Base-by-base conservation (phyloP, 1,140 invertebrate genomes). In the Globodera rostochiensis region DNA sequence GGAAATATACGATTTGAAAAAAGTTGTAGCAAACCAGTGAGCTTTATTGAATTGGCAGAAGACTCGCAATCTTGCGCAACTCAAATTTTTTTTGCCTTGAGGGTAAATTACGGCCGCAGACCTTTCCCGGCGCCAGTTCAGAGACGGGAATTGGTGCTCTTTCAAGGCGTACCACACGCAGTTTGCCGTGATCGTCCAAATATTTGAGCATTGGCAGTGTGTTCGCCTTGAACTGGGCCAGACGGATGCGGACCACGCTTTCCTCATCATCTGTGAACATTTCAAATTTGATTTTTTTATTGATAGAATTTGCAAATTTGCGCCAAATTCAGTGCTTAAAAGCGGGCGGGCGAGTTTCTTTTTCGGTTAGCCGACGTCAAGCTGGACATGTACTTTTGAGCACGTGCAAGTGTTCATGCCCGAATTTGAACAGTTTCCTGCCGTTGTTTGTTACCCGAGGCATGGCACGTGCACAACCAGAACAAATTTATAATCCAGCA, bases 201-300 rank as follows among this genome's bases (percentile, higher is more conserved):
- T 88, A 70, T 79, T 90, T 89, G 19, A 89, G 79, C 88, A 89
- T 89, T 13, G 88, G 88, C 13, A 89, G 81, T 1, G 88, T 89
- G 80, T 89, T 88, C 69, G 86, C 81, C 80, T 89, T 89, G 77
- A 89, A 89, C 6, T 84, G 80, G 9, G 64, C 82, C 36, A 89
- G 69, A 64, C 88, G 81, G 11, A 75, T 53, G 69, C 84, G 81
- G 4, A 89, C 78, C 49, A 86, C 74, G 49, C 81, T 79, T 50
- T 86, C 84, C 2, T 79, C 84, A 75, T 89, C 88, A 75, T 89
- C 88, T 87, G 71, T 73, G 83, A 25, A n/a, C 15, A 19, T 19
- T 80, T 4, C 15, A 25, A 46, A 79, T 46, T 60, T 80, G 15
- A 53, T 67, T 80, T 67, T 80, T 15, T n/a, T 45, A 25, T 25